These are phyloP conservation scores for Eumerus sabulonum DNA, from an alignment of 2,888 invertebrate genomes.

Conservation along the genomic window DNA sequence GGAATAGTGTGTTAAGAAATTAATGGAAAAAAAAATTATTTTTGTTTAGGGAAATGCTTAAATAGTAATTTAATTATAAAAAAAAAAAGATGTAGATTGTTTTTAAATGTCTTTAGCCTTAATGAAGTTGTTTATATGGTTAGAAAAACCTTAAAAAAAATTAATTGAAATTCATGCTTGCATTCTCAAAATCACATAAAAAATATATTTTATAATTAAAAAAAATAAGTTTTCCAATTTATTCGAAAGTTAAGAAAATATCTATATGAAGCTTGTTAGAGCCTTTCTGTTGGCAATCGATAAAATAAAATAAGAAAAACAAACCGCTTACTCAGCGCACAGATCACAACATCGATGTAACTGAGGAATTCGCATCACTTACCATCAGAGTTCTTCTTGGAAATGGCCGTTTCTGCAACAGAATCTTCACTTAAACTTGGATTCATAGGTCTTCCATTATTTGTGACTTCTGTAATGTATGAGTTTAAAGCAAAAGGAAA, in stretches of 20 bases:
- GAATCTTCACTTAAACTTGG: slow-evolving; percentile 90
- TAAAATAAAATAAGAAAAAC: slow-evolving; percentile 4
- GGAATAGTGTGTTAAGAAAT: not conserved
- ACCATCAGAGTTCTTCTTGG: slow-evolving; percentile 92
- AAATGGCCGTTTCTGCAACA: slow-evolving; percentile 88
- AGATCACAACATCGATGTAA: slow-evolving; percentile 71
- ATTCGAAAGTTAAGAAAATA: no score
- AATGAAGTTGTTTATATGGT: no score
- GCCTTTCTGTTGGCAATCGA: slow-evolving; percentile 10
- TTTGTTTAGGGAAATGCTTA: no score
- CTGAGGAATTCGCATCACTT: slow-evolving; percentile 79
- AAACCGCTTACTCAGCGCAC: slow-evolving; percentile 67
- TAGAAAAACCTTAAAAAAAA: not conserved
- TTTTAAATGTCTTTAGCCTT: no score
- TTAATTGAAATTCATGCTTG: slow-evolving; percentile 23
- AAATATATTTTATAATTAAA: not conserved
- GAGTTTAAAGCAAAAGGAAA: slow-evolving; percentile 70
- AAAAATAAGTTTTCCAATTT: slow-evolving; percentile 8
- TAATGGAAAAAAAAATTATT: no score
- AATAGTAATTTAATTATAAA: no score
- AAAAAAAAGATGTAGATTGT: no score
- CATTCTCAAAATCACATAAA: not conserved
- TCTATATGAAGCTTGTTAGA: not conserved
- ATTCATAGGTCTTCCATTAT: slow-evolving; percentile 82
- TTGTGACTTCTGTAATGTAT: slow-evolving; percentile 79